Conservation (phyloP, 2,113 vertebrate species). For the Xyrauchen texanus region DNA sequence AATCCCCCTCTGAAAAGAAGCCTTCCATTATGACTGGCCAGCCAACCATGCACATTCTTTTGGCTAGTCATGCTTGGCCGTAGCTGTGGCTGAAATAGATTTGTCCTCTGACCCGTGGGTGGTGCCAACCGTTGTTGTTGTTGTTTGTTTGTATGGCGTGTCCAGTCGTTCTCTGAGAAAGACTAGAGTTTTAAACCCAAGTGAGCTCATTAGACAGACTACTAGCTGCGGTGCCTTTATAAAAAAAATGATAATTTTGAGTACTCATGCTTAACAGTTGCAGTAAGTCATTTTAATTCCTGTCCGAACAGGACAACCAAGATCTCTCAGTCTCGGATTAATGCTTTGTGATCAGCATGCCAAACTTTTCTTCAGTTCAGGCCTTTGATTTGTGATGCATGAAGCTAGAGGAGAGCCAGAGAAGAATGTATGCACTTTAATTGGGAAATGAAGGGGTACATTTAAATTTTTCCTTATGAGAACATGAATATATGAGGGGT, state of each 20-base stretch:
- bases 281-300: not conserved
- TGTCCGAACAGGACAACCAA: not conserved
- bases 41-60: slow-evolving; percentile 77
- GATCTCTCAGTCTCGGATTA: not conserved
- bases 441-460: not conserved
- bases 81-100: slow-evolving; percentile 45
- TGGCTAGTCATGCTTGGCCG: slow-evolving; percentile 65
- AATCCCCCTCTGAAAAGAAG: slow-evolving; percentile 70
- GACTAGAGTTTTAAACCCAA: slow-evolving; percentile 17
- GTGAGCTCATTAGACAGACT: slow-evolving; percentile 1
- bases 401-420: not conserved
- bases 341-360: slow-evolving; percentile 9
- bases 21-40: slow-evolving; percentile 76
- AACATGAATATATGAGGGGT: too few relatives aligned
- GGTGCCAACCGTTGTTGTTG: slow-evolving; percentile 29
- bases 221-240: not conserved
- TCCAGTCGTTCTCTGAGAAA: slow-evolving; percentile 18
- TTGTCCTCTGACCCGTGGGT: slow-evolving; percentile 41
- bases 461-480: too few relatives aligned
- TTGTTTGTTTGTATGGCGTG: slow-evolving; percentile 16
- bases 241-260: not conserved
- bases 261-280: slow-evolving; percentile 15
- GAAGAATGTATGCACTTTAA: not conserved
- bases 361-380: slow-evolving; percentile 2
- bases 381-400: slow-evolving; percentile 29